Evolutionary conservation across 2,797 vertebrate genomes (phyloP).

Genomic region (Allobates femoralis): DNA sequence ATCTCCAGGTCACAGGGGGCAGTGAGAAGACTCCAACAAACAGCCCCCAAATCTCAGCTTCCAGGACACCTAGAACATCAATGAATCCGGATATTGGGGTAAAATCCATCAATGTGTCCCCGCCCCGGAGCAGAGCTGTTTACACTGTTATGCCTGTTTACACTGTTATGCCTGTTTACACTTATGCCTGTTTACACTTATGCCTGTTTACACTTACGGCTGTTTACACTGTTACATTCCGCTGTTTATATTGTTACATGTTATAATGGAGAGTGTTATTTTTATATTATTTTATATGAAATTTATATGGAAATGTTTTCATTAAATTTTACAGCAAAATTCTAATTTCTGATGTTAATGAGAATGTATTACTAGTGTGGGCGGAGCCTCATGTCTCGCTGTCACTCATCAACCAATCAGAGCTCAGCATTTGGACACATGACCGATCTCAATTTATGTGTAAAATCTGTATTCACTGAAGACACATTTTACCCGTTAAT

Average conservation of each 20-base stretch:
- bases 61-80: background rate
- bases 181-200: too few relatives aligned
- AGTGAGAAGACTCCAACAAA: background rate
- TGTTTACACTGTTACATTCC: too few relatives aligned
- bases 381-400: background rate
- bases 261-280: too few relatives aligned
- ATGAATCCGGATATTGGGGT: background rate
- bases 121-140: too few relatives aligned
- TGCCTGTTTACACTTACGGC: too few relatives aligned
- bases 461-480: too few relatives aligned
- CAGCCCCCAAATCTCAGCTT: background rate
- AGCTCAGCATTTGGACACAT: background rate
- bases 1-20: too few relatives aligned
- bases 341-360: background rate
- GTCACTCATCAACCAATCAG: background rate
- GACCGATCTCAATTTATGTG: too few relatives aligned
- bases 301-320: background rate
- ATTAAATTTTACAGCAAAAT: background rate
- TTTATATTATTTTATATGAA: background rate
- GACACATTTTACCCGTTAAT: too few relatives aligned
- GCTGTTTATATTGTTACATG: background rate
- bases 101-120: background rate
- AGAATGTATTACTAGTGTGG: background rate
- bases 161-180: too few relatives aligned
- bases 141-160: too few relatives aligned